These are phyloP conservation scores for Dendrocincla tyrannina DNA, from an alignment of 2,797 vertebrate species.

Conservation along the genomic window DNA sequence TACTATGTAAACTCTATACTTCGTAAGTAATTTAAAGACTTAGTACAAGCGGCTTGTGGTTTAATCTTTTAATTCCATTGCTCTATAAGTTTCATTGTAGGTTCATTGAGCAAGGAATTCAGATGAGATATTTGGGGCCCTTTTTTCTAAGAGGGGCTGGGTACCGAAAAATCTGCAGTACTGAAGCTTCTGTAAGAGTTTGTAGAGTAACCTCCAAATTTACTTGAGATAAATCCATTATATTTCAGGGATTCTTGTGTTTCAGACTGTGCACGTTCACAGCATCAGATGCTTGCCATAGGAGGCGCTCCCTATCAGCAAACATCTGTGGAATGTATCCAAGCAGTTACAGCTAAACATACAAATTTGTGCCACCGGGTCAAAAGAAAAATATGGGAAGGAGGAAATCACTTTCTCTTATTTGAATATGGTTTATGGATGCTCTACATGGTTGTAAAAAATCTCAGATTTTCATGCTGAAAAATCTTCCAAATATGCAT, in stretches of 20 bases:
- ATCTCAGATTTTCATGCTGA: not conserved
- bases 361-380: conserved; percentile 17
- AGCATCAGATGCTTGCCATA: not conserved
- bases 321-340: conserved; percentile 29
- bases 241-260: not conserved
- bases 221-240: not conserved
- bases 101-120: conserved; percentile 77
- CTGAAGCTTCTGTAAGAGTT: conserved; percentile 42
- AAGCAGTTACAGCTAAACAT: not conserved
- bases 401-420: not conserved
- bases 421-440: not conserved
- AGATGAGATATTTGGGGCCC: conserved; percentile 59
- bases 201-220: conserved; percentile 50
- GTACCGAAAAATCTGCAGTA: conserved; percentile 18
- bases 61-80: conserved; percentile 78
- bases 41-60: conserved; percentile 59
- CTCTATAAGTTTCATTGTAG: conserved; percentile 64
- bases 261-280: conserved; percentile 3
- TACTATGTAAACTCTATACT: conserved; percentile 70
- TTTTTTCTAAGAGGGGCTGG: conserved; percentile 51
- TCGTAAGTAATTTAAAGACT: conserved; percentile 68
- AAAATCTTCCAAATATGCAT: not conserved
- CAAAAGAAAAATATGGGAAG: not conserved
- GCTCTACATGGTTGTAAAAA: not conserved
- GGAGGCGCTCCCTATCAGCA: not conserved